Evolutionary conservation across 2,888 invertebrate species (phyloP).

Genomic region (Pteria penguin): DNA sequence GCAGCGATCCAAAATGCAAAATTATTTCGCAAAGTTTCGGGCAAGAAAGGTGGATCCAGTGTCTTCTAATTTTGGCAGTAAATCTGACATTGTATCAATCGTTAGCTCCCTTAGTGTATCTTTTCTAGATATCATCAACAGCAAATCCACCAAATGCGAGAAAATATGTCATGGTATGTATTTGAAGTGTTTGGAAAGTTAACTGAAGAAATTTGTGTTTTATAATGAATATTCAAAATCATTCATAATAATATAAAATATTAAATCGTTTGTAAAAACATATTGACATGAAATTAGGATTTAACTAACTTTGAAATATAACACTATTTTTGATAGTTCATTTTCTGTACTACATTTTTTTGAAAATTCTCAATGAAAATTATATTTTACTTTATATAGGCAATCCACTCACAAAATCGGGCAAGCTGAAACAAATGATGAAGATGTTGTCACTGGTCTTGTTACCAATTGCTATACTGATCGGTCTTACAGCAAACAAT

Average conservation of each 20-base stretch:
- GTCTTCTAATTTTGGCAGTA: background rate
- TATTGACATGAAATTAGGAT: no score
- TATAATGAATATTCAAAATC: no score
- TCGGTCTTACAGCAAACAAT: constrained; percentile 66
- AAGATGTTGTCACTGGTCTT: constrained; percentile 69
- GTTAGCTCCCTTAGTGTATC: background rate
- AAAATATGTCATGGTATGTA: background rate
- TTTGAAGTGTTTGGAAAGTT: no score
- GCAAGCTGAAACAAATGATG: constrained; percentile 68
- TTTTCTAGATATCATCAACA: background rate
- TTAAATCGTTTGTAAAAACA: no score
- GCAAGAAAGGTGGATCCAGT: background rate
- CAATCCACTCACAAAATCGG: constrained; percentile 68
- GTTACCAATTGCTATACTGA: constrained; percentile 65
- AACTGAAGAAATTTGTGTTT: no score
- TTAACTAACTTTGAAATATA: no score
- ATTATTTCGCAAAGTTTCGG: background rate
- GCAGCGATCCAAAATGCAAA: no score
- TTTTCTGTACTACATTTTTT: no score
- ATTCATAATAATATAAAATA: no score
- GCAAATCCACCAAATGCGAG: background rate
- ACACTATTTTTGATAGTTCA: no score
- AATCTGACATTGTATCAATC: background rate
- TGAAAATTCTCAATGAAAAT: no score
- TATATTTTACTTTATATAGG: no score